Percentiles rank a stretch among this genome's conserved stretches.
Conservation (phyloP, 2,888 invertebrate genomes). For the Phania funesta region DNA sequence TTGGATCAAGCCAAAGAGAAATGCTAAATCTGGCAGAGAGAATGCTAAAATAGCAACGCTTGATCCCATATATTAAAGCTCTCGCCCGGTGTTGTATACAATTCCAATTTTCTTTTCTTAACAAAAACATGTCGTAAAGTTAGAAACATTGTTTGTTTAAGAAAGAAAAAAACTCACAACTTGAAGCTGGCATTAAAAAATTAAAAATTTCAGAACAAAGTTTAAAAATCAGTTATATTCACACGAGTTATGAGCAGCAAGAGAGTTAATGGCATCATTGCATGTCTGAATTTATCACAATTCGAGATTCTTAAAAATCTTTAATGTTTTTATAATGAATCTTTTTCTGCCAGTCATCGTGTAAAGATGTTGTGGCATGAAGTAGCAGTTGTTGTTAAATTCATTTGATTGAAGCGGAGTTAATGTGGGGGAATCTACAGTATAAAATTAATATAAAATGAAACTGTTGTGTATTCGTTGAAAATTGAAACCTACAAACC, state of each 20-base stretch:
- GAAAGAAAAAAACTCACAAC: constrained; percentile 13
- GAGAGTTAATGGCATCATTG: constrained; percentile 64
- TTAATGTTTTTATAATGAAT: constrained; percentile 66
- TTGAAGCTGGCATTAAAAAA: constrained; percentile 1
- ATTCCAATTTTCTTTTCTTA: constrained; percentile 12
- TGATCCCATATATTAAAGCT: no score
- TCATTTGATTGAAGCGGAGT: neutral
- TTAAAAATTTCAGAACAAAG: constrained; percentile 17
- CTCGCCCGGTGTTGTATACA: no score
- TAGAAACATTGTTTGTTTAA: constrained; percentile 23
- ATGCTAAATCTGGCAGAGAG: no score
- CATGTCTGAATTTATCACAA: constrained; percentile 65
- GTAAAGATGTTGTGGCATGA: constrained; percentile 8
- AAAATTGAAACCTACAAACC: constrained; percentile 63
- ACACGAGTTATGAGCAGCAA: constrained; percentile 37
- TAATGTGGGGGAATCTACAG: neutral
- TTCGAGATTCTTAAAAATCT: constrained; percentile 61
- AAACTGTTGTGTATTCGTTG: constrained; percentile 10
- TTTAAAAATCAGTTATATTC: constrained; percentile 59
- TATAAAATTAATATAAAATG: constrained; percentile 3
- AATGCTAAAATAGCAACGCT: no score
- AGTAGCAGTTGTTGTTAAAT: neutral
- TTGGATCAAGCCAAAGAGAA: no score
- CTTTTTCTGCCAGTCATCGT: constrained; percentile 16
- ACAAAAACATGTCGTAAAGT: constrained; percentile 50